A percentile compares a stretch with the other conserved stretches of the same genome.
Conservation (phyloP, 2,888 invertebrate genomes). For the Seira sanloemensis region DNA sequence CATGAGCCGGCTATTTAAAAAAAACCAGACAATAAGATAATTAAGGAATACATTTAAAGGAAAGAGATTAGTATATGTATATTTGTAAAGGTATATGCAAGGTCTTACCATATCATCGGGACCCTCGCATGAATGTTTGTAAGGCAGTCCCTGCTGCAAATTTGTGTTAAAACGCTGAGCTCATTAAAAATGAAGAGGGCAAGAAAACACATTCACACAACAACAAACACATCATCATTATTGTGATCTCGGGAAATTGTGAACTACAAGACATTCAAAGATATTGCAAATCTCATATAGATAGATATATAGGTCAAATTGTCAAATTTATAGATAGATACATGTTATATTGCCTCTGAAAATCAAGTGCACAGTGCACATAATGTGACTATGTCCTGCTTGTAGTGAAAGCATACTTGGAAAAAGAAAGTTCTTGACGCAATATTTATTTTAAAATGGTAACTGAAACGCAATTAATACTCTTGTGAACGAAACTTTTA, state of each 20-base stretch:
- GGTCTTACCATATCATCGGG: conserved; percentile 99
- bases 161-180: conserved; percentile 66
- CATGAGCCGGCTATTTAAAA: conserved; percentile 91
- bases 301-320: too few species aligned
- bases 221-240: conserved; percentile 43
- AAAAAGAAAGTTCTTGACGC: background rate
- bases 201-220: conserved; percentile 58
- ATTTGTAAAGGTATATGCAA: too few species aligned
- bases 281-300: background rate
- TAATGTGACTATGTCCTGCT: background rate
- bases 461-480: background rate
- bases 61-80: background rate
- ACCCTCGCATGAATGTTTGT: conserved; percentile 97
- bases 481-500: too few species aligned
- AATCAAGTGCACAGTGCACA: conserved; percentile 3
- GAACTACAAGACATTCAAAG: background rate
- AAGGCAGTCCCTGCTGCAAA: conserved; percentile 85
- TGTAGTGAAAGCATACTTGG: too few species aligned
- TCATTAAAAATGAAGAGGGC: conserved; percentile 55
- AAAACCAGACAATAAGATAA: conserved; percentile 11
- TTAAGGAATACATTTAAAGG: background rate
- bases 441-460: background rate
- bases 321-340: background rate
- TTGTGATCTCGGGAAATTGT: background rate
- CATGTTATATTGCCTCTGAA: background rate